These are phyloP conservation scores for Ascaphus truei DNA, from an alignment of 2,113 vertebrate species.

Conservation along the genomic window DNA sequence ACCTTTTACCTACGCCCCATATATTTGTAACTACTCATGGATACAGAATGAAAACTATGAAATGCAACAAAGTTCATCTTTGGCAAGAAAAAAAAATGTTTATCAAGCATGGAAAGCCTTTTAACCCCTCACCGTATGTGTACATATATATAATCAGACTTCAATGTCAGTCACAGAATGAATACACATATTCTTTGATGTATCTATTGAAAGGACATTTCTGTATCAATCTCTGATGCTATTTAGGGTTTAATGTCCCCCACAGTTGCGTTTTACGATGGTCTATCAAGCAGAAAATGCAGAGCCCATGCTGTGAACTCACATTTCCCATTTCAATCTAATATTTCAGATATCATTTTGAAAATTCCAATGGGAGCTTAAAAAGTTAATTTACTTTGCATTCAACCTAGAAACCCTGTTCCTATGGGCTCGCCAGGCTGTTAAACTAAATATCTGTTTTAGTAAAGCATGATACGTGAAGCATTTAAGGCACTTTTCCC, in stretches of 20 bases:
- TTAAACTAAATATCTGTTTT: conserved; percentile 71
- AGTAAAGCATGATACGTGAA: conserved; percentile 67
- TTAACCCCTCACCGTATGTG: conserved; percentile 22
- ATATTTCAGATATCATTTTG: conserved; percentile 60
- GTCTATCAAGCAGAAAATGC: conserved; percentile 49
- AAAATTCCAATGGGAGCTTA: conserved; percentile 64
- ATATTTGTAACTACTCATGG: too few species aligned
- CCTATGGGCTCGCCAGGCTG: conserved; percentile 64
- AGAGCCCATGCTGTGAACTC: conserved; percentile 54
- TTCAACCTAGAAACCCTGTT: conserved; percentile 64
- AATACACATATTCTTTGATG: conserved; percentile 30
- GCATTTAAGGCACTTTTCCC: conserved; percentile 68
- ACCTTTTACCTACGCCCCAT: too few species aligned
- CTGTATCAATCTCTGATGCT: conserved; percentile 22
- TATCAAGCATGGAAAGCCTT: not conserved
- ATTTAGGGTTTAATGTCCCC: conserved; percentile 34
- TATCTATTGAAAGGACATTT: conserved; percentile 24
- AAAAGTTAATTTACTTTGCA: conserved; percentile 67
- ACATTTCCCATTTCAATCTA: conserved; percentile 57
- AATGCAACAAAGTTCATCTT: not conserved
- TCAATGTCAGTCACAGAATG: not conserved
- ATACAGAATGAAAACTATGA: not conserved
- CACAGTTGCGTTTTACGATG: conserved; percentile 34
- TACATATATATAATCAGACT: conserved; percentile 8
- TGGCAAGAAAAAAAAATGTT: not conserved